Base-by-base conservation (phyloP, 2,797 vertebrate genomes). In the Sciurus carolinensis region DNA sequence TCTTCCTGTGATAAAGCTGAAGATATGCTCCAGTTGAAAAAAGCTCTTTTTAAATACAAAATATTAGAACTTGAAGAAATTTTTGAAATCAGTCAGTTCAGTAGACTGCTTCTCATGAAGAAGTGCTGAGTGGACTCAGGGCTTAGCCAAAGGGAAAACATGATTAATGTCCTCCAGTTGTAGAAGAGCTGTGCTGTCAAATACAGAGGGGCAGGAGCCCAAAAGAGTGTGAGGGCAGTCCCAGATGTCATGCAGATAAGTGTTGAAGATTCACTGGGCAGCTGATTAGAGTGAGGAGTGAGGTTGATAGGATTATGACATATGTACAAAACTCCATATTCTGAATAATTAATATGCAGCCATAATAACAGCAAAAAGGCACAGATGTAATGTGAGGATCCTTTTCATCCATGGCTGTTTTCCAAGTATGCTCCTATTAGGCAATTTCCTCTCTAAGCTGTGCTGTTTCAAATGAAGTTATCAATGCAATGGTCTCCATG, bases 161-260 rank as follows among this genome's bases (percentile, higher is more conserved):
- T 9, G 4, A 28, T 66, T 15, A 73, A 42, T 28, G 7, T 28
- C 13, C n/a, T 33, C 69, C 24, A 9, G 71, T 50, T 71, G 30
- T 14, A 44, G 15, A 64, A 24, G 11, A 12, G 24, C 17, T 12
- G 3, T 13, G 67, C 14, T 22, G 39, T 59, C 26, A 3, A 20
- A n/a, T 36, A 1, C 12, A 22, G 17, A 39, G 7, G 3, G 9
- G 8, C 28, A 69, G 33, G 36, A 1, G 1, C 11, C 17, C 1
- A 33, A 9, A 17, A 17, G 26, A 69, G 81, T 13, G 14, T 4
- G 28, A 3, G 13, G 66, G 9, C 11, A 22, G 36, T 15, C 18
- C 30, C 30, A 54, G 72, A 5, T 47, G 7, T 22, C 28, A 39
- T 1, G 11, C 52, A 24, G 44, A 1, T 18, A 39, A 42, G 8